Evolutionary conservation across 2,888 invertebrate genomes (phyloP), one percentile per base, ranked within the genome.

Genomic region (Drosophila seclusa): DNA sequence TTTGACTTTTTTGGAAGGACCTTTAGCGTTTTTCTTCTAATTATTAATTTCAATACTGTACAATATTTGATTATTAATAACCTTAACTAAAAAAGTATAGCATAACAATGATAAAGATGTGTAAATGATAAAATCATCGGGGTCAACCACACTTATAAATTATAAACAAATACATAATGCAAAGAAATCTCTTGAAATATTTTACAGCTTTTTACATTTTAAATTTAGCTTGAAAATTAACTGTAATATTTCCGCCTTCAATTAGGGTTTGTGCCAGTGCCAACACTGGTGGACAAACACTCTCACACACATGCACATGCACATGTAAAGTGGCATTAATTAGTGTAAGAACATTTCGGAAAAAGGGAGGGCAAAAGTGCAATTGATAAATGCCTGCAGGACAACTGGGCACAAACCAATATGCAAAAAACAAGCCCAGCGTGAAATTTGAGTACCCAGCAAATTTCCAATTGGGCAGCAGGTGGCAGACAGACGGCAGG

Each of bases 401-500:
- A 76, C 42, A 42, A 59, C 58, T 55, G 29, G 49, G 64, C 71
- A 62, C 52, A 68, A 54, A 48, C 45, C 53, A 76, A 65, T 58
- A 55, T 80, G 72, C 67, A 53, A 68, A 66, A 68, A 61, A 55
- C 48, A 59, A 40, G 36, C 8, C 27, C 45, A 36, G 24, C 38
- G 75, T 73, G 89, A 89, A 86, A 86, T 73, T 82, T 70, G 78
- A 87, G 85, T 31, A 48, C 58, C 50, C 10, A 32, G 24, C 57
- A 27, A 36, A 68, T 72, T 75, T 78, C 78, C 86, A 75, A 82
- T 83, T 86, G 73, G 88, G 71, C 80, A 86, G 88, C 85, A 86
- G 85, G 88, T 86, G 87, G 83, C 83, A 73, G 50, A 31, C 65
- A 73, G 50, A 34, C 65, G 31, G 31, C 11, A 34, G 34, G 42